Evolutionary conservation across 1,140 invertebrate genomes (phyloP).

Genomic region (Cheumatopsyche charites): DNA sequence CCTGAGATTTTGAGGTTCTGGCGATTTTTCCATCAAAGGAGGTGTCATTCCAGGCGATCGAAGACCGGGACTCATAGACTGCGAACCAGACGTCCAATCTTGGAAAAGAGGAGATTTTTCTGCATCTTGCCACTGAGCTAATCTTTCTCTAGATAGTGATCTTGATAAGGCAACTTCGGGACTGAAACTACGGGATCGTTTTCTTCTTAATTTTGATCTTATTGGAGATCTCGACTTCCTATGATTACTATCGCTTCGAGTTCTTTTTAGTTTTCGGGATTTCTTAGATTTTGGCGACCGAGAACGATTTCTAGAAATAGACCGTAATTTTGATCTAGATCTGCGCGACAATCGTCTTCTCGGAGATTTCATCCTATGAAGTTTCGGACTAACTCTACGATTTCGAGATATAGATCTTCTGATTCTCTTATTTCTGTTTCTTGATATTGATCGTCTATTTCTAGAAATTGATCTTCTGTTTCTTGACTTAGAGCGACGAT

Average conservation of each 20-base stretch:
- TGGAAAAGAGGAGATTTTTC: constrained; percentile 42
- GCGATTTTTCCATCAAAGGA: constrained; percentile 52
- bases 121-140: constrained; percentile 30
- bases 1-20: constrained; percentile 55
- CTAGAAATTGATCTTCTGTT: constrained; percentile 46
- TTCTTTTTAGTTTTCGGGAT: constrained; percentile 49
- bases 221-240: constrained; percentile 48
- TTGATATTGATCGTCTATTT: constrained; percentile 52
- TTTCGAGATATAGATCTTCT: constrained; percentile 50
- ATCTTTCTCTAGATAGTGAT: constrained; percentile 37
- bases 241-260: constrained; percentile 49
- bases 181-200: constrained; percentile 48
- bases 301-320: constrained; percentile 59
- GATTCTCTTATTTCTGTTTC: constrained; percentile 54
- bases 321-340: constrained; percentile 61
- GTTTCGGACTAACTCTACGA: constrained; percentile 53
- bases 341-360: constrained; percentile 48
- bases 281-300: constrained; percentile 53
- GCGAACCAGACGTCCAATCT: constrained; percentile 53
- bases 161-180: constrained; percentile 46
- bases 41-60: constrained; percentile 60
- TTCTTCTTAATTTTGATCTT: constrained; percentile 50
- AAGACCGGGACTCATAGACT: constrained; percentile 53
- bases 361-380: constrained; percentile 53
- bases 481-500: constrained; percentile 34